Evolutionary conservation across 1,140 invertebrate species (phyloP).

Genomic region (Cydia strobilella): DNA sequence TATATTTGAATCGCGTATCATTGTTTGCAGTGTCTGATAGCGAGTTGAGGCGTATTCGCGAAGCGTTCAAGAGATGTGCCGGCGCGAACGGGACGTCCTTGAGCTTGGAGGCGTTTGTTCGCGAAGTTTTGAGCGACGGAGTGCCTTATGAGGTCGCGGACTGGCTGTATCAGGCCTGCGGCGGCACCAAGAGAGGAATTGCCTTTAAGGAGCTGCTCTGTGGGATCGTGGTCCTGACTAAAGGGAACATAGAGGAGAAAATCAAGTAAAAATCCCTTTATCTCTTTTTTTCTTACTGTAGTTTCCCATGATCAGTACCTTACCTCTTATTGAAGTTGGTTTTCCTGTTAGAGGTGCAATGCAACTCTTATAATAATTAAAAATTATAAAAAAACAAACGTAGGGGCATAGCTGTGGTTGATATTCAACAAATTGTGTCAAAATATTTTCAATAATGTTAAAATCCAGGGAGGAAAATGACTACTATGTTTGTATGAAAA

Average conservation of each 20-base stretch:
- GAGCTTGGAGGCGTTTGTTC: conserved; percentile 87
- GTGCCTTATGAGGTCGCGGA: conserved; percentile 89
- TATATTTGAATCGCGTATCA: conserved; percentile 48
- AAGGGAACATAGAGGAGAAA: conserved; percentile 91
- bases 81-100: conserved; percentile 85
- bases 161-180: conserved; percentile 89
- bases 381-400: too few relatives aligned
- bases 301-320: background rate
- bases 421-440: too few relatives aligned
- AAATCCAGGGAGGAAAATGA: too few relatives aligned
- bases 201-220: conserved; percentile 90
- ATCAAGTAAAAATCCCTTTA: conserved; percentile 84
- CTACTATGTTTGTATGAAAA: too few relatives aligned
- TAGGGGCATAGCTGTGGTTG: too few relatives aligned
- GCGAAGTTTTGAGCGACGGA: conserved; percentile 91
- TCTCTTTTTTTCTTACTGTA: background rate
- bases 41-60: conserved; percentile 89
- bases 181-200: conserved; percentile 90
- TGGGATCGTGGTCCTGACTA: conserved; percentile 90
- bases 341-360: background rate
- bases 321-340: background rate
- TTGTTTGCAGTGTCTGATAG: conserved; percentile 87
- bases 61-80: conserved; percentile 91
- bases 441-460: too few relatives aligned
- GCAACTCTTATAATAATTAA: too few relatives aligned